Evolutionary conservation across 2,888 invertebrate species (phyloP), one percentile per base, ranked within the genome.

Genomic region (Orchesella flavescens): DNA sequence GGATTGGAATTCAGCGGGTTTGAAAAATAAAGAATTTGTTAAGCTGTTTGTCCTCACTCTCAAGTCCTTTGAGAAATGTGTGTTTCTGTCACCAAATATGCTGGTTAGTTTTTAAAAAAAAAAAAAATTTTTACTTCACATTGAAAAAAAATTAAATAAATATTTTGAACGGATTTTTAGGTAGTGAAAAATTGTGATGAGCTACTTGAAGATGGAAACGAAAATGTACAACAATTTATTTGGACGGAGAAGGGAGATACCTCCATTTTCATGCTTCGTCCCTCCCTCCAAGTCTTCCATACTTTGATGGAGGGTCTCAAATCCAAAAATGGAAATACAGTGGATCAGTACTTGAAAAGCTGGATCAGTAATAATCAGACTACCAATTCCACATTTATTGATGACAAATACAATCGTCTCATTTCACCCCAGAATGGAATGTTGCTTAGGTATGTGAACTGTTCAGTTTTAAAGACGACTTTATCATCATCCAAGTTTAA

Each of bases 141-240:
- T n/a, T n/a, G 34, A 34, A 34, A 34, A 34, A 34, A 34, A 34
- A 34, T 4, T 34, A 4, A 34, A 4, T 34, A 34, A 34, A 7
- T 4, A 34, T 34, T 34, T n/a, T n/a, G n/a, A 34, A 34, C 7
- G 34, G 34, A 2, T 34, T 34, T 34, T 7, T 19, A 82, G 81
- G 75, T 82, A 55, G 1, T 82, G 53, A 82, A 82, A 75, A 82
- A 82, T 43, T 68, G 69, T 15, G 81, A 82, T 23, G 69, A 75
- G 57, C 24, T 82, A 17, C 75, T 82, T 55, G 81, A 75, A 34
- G 19, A n/a, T 4, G 34, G 34, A 34, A 34, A 34, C 3, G 34
- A 34, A 2, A 34, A 34, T 34, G 2, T 34, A 4, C 5, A 66
- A 44, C 49, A 46, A 44, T 34, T 34, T 7, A 34, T 34, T 7